Evolutionary conservation across 1,140 invertebrate species (phyloP).

Genomic region (Zaprionus lachaisei): DNA sequence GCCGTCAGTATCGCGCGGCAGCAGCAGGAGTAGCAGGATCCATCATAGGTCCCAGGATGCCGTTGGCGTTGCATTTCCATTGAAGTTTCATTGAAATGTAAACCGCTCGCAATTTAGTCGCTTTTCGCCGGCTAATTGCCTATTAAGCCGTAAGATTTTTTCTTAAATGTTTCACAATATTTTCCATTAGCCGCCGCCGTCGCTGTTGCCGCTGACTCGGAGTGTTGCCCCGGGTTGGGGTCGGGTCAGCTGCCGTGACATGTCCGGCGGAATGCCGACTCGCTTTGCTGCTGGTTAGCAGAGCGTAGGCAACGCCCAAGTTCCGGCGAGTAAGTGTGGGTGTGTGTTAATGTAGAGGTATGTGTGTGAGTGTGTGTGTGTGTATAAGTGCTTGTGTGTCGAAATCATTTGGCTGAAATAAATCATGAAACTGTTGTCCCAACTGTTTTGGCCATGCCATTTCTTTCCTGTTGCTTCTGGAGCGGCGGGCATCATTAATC

Average conservation of each 20-base stretch:
- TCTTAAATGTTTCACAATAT: conserved; percentile 54
- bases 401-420: conserved; percentile 51
- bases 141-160: conserved; percentile 65
- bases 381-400: conserved; percentile 14
- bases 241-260: conserved; percentile 9
- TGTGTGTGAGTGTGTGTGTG: neutral
- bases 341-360: neutral
- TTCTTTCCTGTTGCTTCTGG: conserved; percentile 42
- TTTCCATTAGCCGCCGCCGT: conserved; percentile 43
- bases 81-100: conserved; percentile 70
- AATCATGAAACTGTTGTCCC: conserved; percentile 58
- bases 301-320: conserved; percentile 25
- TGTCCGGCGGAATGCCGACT: conserved; percentile 22
- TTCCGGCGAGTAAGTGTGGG: conserved; percentile 9
- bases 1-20: conserved; percentile 18
- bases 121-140: conserved; percentile 66
- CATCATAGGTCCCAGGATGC: neutral
- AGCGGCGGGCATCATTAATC: conserved; percentile 37
- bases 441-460: conserved; percentile 49
- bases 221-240: neutral
- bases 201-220: neutral
- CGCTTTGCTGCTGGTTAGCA: conserved; percentile 62
- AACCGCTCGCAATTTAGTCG: conserved; percentile 34
- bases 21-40: neutral
- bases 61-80: conserved; percentile 41